Evolutionary conservation across 2,888 invertebrate genomes (phyloP).

Genomic region (Agrotis segetum): DNA sequence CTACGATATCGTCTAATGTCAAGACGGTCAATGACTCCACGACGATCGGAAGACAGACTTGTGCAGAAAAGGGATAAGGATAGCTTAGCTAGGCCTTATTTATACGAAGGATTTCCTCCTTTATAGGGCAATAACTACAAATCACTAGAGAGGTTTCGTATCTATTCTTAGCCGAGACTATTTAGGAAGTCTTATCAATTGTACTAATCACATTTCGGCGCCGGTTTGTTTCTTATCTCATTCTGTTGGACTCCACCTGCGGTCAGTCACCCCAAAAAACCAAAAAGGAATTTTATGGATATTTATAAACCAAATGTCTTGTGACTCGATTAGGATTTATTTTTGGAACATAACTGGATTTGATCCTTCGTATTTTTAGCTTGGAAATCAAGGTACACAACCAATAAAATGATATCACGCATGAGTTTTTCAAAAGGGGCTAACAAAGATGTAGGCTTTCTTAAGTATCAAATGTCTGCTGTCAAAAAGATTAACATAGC

Average conservation of each 20-base stretch:
- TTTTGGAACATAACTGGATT: conserved; percentile 21
- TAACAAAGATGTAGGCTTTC: background rate
- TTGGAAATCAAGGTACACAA: background rate
- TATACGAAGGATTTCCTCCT: background rate
- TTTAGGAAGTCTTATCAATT: conserved; percentile 34
- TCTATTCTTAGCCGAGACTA: conserved; percentile 9
- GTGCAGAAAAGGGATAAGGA: background rate
- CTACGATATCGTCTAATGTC: no score
- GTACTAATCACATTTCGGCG: conserved; percentile 17
- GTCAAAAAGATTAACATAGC: no score
- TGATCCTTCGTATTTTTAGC: background rate
- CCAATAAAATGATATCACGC: background rate
- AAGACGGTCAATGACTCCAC: no score
- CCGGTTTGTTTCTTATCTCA: conserved; percentile 27
- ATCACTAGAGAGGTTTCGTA: background rate
- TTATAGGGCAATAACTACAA: background rate
- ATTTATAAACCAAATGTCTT: conserved; percentile 24
- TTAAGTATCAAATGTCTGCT: no score
- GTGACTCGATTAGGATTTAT: conserved; percentile 10
- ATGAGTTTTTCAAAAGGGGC: background rate
- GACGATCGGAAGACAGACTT: background rate
- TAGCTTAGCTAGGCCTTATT: background rate
- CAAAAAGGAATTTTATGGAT: conserved; percentile 13
- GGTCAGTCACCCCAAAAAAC: conserved; percentile 33
- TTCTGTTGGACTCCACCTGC: conserved; percentile 13